These are phyloP conservation scores for Elgaria multicarinata DNA, from an alignment of 2,113 vertebrate genomes.

Conservation along the genomic window DNA sequence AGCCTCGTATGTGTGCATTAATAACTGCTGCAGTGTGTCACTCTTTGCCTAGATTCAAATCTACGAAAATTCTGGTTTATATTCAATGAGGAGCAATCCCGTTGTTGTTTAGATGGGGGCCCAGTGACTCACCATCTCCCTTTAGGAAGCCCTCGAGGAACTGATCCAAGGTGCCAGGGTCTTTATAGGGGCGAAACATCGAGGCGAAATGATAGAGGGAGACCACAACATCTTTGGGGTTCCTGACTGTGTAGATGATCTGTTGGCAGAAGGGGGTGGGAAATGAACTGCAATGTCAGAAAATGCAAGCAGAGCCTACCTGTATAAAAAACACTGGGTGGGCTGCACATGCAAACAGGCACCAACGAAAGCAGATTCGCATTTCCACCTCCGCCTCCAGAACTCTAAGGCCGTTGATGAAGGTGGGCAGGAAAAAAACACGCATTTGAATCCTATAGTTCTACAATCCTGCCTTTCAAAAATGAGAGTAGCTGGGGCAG, in stretches of 20 bases:
- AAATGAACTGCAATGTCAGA: neutral
- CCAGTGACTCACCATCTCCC: neutral
- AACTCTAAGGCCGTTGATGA: neutral
- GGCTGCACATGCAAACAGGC: neutral
- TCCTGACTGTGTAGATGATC: slow-evolving; percentile 68
- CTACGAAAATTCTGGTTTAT: too few relatives aligned
- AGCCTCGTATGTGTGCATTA: too few relatives aligned
- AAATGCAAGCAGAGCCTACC: neutral
- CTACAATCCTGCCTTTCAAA: neutral
- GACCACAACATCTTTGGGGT: slow-evolving; percentile 67
- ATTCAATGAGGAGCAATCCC: too few relatives aligned
- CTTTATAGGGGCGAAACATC: slow-evolving; percentile 85
- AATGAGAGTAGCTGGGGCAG: neutral
- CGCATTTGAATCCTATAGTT: neutral
- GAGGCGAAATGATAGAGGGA: slow-evolving; percentile 83
- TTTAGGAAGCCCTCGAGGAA: slow-evolving; percentile 41
- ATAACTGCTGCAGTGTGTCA: too few relatives aligned
- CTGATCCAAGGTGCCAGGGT: slow-evolving; percentile 68
- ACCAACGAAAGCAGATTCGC: neutral
- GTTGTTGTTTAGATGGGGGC: too few relatives aligned
- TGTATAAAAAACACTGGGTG: neutral
- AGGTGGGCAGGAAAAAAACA: neutral
- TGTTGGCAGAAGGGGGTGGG: neutral
- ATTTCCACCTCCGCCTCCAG: neutral
- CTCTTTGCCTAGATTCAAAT: too few relatives aligned